Base-by-base conservation (phyloP, 2,797 vertebrate species). In the Clangula hyemalis region DNA sequence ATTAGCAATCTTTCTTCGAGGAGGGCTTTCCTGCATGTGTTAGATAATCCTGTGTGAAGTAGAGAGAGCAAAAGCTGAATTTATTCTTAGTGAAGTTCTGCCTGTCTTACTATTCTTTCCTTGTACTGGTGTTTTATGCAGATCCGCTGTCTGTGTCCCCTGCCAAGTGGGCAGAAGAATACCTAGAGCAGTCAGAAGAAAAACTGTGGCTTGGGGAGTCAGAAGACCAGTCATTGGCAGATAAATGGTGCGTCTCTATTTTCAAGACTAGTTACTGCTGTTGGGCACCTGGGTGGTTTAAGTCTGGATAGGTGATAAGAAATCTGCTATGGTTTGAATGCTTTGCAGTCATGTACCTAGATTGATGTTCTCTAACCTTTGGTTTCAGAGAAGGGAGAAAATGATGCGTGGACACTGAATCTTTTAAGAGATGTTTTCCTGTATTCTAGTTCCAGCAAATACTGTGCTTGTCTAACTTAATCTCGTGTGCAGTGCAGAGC, bases 101-200 rank as follows among this genome's bases (percentile, higher is more conserved):
- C 54, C 22, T 61, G 0, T 70, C 60, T 90, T 76, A 43, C 7
- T 78, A 30, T 76, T 72, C 22, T 56, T 18, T 54, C 20, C 1
- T 38, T 80, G 28, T 92, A 72, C 45, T 38, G 10, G 21, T 71
- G 54, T 73, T 85, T 71, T 87, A 1, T 94, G 71, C 92, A 99
- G 99, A 99, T 97, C 99, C 99, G 0, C 93, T 97, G 41, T 98
- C 98, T 6, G 97, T 93, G 38, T 98, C 98, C 45, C 98, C 98
- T 36, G 98, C 98, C 66, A 99, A 99, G 91, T 99, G 99, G 99
- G 99, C 99, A n/a, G 99, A 99, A 93, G 99, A 99, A 70, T 99
- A 99, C 93, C 97, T 99, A 91, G 99, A 99, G 95, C 99, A 99
- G 95, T 99, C 99, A 0, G 99, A 99, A 97, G 99, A 99, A 97